Evolutionary conservation across 2,888 invertebrate species (phyloP), one percentile per base, ranked within the genome.

Genomic region (Agonopterix subpropinquella): DNA sequence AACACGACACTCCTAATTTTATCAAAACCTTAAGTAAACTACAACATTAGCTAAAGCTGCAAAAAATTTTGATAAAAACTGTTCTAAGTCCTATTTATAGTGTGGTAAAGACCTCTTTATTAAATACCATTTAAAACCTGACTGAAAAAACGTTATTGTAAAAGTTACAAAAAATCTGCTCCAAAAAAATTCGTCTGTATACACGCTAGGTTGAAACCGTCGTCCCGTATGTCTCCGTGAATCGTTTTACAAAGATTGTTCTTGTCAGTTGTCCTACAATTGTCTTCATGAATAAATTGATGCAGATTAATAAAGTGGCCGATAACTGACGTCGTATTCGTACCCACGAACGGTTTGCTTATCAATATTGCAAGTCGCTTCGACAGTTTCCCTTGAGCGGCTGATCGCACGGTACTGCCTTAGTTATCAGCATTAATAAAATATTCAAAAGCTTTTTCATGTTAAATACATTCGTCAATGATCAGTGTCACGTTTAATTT

Each of bases 251-350:
- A n/a, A 39, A 39, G 39, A 28, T 39, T 9, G 39, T 39, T 39
- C 39, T 9, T 39, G 28, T 5, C 28, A 28, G 7, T 9, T n/a
- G 39, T 39, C 39, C 39, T 39, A n/a, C 82, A 84, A 84, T 83
- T 84, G 85, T 80, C 76, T 78, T 59, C 72, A 68, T 71, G 76
- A 76, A 74, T 75, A 86, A 86, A 86, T 86, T 86, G 84, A 80
- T 81, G 73, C 78, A 78, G 82, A 82, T 81, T 82, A 82, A 74
- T 83, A 80, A 82, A 86, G 72, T 81, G 79, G 70, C 62, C 63
- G 79, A 80, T 80, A 78, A 80, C 73, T 83, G 81, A 80, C 78
- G 80, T 77, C 52, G 59, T 5, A 28, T 28, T 28, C 28, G 28
- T 28, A 28, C 28, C 28, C 28, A 28, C 28, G 28, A 28, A 50